These are phyloP conservation scores for Bubo scandiacus DNA, from an alignment of 2,113 vertebrate genomes.

Conservation along the genomic window DNA sequence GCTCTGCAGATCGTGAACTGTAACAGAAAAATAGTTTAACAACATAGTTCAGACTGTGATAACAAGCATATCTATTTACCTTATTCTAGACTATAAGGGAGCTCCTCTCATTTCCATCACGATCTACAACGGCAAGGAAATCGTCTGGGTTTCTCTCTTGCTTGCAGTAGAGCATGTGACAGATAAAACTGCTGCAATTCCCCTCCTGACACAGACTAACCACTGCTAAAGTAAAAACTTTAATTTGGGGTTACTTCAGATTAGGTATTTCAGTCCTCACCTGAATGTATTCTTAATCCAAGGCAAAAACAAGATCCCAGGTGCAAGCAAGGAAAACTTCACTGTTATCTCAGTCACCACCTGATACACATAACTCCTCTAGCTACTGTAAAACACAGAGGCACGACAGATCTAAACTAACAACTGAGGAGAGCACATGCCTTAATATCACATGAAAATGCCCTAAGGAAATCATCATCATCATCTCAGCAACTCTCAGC, in stretches of 20 bases:
- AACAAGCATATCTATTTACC: background rate
- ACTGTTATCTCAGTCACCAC: background rate
- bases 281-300: background rate
- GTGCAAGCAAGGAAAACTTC: background rate
- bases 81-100: background rate
- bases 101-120: background rate
- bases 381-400: background rate
- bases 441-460: background rate
- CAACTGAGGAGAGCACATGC: background rate
- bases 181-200: background rate
- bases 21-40: constrained; percentile 57
- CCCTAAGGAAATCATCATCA: background rate
- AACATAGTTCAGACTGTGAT: background rate
- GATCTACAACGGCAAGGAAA: background rate
- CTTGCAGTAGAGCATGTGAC: background rate
- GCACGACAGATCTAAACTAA: background rate
- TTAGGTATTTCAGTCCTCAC: background rate
- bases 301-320: background rate
- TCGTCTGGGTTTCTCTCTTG: background rate
- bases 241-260: background rate
- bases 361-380: background rate
- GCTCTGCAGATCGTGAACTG: constrained; percentile 97
- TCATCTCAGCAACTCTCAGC: background rate
- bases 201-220: background rate
- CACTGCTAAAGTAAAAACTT: background rate